Conservation (phyloP, 1,140 invertebrate species). For the Samia ricini region DNA sequence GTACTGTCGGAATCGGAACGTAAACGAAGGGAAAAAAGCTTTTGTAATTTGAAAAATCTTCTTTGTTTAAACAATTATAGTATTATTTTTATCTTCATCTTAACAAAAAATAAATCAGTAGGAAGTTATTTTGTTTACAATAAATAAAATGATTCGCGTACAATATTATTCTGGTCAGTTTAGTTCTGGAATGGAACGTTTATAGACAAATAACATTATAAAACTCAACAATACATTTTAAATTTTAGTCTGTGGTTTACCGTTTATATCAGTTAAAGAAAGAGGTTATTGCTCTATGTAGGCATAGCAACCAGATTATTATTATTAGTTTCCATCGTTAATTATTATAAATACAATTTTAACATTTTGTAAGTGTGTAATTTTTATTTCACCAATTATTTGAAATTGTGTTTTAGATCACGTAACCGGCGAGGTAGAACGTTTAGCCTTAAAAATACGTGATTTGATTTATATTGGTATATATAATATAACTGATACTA, state of each 20-base stretch:
- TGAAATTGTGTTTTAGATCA: constrained; percentile 20
- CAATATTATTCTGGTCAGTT: not conserved
- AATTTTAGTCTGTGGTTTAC: not conserved
- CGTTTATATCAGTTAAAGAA: not conserved
- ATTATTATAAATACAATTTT: not conserved
- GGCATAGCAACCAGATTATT: too few relatives aligned
- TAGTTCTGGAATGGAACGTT: not conserved
- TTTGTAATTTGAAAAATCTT: constrained; percentile 12
- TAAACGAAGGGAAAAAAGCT: constrained; percentile 29
- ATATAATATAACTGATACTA: too few relatives aligned
- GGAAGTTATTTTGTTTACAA: not conserved
- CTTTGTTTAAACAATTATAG: not conserved
- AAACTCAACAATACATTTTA: too few relatives aligned
- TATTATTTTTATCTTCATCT: not conserved
- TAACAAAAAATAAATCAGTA: not conserved
- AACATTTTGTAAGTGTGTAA: not conserved
- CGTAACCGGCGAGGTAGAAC: constrained; percentile 35
- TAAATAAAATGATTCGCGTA: not conserved
- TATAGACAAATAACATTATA: too few relatives aligned
- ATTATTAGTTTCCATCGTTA: too few relatives aligned
- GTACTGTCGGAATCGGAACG: constrained; percentile 36
- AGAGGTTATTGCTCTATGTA: too few relatives aligned
- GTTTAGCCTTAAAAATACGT: constrained; percentile 40
- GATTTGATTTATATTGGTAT: constrained; percentile 21
- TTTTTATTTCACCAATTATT: not conserved